These are phyloP conservation scores for Egretta garzetta DNA, from an alignment of 2,113 vertebrate species.

Conservation along the genomic window DNA sequence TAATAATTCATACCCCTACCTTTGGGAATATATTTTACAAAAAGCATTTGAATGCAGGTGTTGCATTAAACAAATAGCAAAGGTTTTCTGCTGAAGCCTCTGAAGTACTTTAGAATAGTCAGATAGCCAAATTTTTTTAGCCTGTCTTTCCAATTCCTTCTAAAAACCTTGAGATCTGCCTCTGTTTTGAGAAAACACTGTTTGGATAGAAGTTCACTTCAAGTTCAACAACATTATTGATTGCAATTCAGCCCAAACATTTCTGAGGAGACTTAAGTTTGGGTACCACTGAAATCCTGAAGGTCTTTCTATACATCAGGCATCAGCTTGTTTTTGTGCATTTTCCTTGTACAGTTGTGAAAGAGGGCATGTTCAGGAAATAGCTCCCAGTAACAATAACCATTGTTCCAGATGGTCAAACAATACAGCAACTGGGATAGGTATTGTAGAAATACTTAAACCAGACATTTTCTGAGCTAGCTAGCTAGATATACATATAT, in stretches of 20 bases:
- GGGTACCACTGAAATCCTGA: not conserved
- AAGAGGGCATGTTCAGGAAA: not conserved
- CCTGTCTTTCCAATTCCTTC: not conserved
- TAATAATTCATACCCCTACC: not conserved
- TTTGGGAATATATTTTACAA: not conserved
- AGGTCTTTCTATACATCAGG: not conserved
- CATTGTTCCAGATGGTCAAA: fast-evolving
- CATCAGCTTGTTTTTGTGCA: not conserved
- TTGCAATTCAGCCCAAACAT: not conserved
- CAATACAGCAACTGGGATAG: not conserved
- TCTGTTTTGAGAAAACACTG: not conserved
- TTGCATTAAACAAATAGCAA: not conserved
- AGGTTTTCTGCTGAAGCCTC: not conserved
- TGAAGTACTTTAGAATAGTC: not conserved
- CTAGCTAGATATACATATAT: not conserved
- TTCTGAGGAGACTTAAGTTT: not conserved
- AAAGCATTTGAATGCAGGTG: not conserved
- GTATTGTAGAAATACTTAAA: not conserved
- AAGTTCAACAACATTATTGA: not conserved
- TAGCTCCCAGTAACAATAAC: not conserved
- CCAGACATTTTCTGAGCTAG: not conserved
- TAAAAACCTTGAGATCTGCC: not conserved
- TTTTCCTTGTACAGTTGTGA: not conserved
- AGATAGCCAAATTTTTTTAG: not conserved
- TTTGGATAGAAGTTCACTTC: not conserved